Percentiles rank a stretch among this genome's conserved stretches.
These are phyloP conservation scores for Chymomyza fuscimana DNA, from an alignment of 2,888 invertebrate genomes.

Conservation along the genomic window DNA sequence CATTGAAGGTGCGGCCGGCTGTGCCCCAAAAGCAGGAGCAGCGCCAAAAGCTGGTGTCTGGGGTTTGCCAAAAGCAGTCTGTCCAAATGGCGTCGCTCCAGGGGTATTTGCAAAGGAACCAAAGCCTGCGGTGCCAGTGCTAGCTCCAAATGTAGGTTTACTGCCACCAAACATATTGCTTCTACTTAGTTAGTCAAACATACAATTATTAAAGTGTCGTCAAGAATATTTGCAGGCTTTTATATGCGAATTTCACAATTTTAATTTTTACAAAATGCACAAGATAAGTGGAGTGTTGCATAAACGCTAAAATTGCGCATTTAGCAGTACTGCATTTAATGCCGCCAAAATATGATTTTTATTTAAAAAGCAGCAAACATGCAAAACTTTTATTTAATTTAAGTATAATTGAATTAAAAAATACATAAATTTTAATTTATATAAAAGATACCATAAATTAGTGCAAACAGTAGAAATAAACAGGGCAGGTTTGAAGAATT, in stretches of 20 bases:
- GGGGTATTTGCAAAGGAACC: constrained; percentile 73
- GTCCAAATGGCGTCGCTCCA: constrained; percentile 80
- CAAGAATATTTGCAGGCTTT: neutral
- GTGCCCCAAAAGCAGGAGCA: constrained; percentile 85
- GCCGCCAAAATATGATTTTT: no score
- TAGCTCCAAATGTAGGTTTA: constrained; percentile 81
- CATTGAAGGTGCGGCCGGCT: constrained; percentile 80
- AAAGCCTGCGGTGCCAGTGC: constrained; percentile 75
- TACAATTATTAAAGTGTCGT: constrained; percentile 6
- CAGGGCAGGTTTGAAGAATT: neutral
- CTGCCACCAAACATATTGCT: constrained; percentile 75
- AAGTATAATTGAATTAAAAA: no score
- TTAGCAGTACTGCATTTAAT: no score
- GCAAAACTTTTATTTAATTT: no score
- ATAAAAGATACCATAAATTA: no score
- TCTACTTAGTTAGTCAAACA: neutral
- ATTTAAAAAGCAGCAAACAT: no score
- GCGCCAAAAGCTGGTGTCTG: constrained; percentile 85
- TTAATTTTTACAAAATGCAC: neutral
- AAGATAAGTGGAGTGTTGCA: neutral
- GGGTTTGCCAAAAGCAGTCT: constrained; percentile 82
- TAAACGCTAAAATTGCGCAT: no score
- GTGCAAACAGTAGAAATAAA: no score
- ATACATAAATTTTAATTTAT: no score
- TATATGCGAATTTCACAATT: constrained; percentile 4